Evolutionary conservation across 2,113 vertebrate genomes (phyloP).

Genomic region (Lagopus leucura): DNA sequence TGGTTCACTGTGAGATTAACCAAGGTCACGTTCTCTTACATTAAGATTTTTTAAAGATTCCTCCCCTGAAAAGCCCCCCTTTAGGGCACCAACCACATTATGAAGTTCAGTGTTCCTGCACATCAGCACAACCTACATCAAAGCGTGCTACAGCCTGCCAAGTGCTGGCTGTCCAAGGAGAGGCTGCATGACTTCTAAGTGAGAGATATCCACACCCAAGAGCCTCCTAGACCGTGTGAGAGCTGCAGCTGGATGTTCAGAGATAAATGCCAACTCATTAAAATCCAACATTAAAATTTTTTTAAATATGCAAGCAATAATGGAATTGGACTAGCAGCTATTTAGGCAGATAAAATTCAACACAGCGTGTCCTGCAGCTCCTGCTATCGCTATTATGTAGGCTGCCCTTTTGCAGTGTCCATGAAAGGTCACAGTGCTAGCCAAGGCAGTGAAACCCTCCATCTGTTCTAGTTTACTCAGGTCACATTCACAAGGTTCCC

Average conservation of each 20-base stretch:
- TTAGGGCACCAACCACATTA: constrained; percentile 12
- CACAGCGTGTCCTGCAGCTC: neutral
- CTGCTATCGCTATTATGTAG: neutral
- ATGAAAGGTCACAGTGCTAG: neutral
- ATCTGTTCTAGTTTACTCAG: neutral
- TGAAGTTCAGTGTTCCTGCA: neutral
- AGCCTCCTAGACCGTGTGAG: neutral
- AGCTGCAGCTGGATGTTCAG: constrained; percentile 36
- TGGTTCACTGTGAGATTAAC: neutral
- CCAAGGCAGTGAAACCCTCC: neutral
- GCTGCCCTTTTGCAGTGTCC: neutral
- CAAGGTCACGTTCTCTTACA: neutral
- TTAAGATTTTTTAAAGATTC: neutral
- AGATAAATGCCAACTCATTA: constrained; percentile 59
- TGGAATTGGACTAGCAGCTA: constrained; percentile 35
- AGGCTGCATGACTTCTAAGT: neutral
- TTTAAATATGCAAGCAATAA: constrained; percentile 62
- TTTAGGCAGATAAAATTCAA: constrained; percentile 33
- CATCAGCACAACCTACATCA: neutral
- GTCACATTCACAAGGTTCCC: neutral
- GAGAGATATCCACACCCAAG: neutral
- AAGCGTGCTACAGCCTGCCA: neutral
- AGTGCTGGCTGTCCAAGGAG: neutral
- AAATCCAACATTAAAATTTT: constrained; percentile 37
- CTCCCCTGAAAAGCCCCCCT: neutral